Percentiles rank a stretch among this genome's conserved stretches.
phyloP scores from a whole-genome alignment of 2,797 vertebrate genomes.

The Pelochelys cantorii region DNA sequence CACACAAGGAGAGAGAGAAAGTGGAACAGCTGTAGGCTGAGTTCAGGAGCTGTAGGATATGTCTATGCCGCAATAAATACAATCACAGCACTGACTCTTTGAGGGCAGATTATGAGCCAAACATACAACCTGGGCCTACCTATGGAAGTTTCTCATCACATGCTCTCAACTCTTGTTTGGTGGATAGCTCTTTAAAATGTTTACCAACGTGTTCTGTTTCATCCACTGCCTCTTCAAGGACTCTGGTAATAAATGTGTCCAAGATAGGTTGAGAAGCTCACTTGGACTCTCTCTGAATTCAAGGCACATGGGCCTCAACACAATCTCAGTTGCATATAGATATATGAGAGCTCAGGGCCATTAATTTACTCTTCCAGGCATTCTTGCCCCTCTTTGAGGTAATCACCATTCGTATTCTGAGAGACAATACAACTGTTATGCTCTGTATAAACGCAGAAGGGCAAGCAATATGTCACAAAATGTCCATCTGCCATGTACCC shows the following conservation, averaged over 20 bases:
- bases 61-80: too few species aligned
- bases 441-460: neutral
- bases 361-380: neutral
- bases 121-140: neutral
- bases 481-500: neutral
- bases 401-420: neutral
- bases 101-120: fast-evolving
- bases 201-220: neutral
- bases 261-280: fast-evolving
- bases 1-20: neutral
- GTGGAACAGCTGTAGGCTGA: neutral
- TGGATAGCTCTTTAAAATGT: neutral
- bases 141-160: neutral
- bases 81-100: neutral
- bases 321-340: neutral
- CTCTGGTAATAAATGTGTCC: neutral
- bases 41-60: neutral
- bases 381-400: fast-evolving
- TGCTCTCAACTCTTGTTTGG: neutral
- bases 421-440: neutral
- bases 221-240: fast-evolving
- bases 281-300: neutral
- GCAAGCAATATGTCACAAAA: neutral
- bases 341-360: neutral
- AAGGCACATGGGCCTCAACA: neutral